phyloP scores from a whole-genome alignment of 2,113 vertebrate genomes.

The Larimichthys polyactis region DNA sequence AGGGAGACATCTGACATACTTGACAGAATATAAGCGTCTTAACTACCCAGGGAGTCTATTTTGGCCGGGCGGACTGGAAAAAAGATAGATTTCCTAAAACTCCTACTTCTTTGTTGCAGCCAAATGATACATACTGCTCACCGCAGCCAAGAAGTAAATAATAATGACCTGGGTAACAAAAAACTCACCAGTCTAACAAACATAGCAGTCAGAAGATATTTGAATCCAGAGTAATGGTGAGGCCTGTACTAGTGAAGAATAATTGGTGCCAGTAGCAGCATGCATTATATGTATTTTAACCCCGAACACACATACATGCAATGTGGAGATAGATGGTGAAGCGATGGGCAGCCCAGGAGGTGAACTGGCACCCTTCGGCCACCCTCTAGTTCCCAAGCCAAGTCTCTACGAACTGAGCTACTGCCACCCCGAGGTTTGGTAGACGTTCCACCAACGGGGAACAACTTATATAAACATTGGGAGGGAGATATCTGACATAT shows the following conservation, averaged over 20 bases:
- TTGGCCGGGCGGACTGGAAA: not conserved
- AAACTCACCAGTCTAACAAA: not conserved
- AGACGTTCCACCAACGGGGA: too few relatives aligned
- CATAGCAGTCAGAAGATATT: not conserved
- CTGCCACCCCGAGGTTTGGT: too few relatives aligned
- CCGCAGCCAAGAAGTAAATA: not conserved
- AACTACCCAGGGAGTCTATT: not conserved
- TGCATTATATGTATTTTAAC: too few relatives aligned
- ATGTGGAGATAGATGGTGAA: too few relatives aligned
- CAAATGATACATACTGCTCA: not conserved
- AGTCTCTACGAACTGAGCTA: too few relatives aligned
- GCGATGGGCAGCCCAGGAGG: too few relatives aligned
- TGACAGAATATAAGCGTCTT: not conserved
- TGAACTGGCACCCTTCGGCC: too few relatives aligned
- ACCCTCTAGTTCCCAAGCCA: too few relatives aligned
- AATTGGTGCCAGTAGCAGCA: not conserved
- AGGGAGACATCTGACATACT: not conserved
- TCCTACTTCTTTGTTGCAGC: not conserved
- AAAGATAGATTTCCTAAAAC: not conserved
- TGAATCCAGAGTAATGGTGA: too few relatives aligned
- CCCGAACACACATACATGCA: too few relatives aligned
- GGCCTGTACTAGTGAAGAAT: not conserved
- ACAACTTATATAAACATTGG: too few relatives aligned
- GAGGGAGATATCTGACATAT: too few relatives aligned
- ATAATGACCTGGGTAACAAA: conserved; percentile 1